Evolutionary conservation across 92 coral and sea anemone species (phyloP), one percentile per base, ranked within the genome.

Genomic region (Bergia sp.): DNA sequence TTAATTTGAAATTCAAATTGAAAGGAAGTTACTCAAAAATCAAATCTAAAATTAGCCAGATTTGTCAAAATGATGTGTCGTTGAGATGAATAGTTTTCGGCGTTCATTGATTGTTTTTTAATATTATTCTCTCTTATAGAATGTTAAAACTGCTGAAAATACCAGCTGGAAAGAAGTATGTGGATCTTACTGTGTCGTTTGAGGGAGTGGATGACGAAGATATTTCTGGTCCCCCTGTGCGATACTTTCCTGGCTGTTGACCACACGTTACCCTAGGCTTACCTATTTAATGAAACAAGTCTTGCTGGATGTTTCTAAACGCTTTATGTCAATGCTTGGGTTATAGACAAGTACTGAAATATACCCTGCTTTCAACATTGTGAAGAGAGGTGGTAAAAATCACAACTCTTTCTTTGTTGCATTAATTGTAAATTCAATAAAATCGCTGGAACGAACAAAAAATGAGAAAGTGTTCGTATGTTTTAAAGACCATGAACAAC

Each of bases 201-300:
- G 95, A 92, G 74, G 92, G 92, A 37, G 80, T 57, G 7, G 41
- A 86, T 75, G 96, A 95, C 13, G 99, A 97, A 21, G 99, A 97
- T 86, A 78, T 97, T 7, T 94, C 99, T 8, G 96, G 95, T 0
- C 99, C 99, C 57, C 99, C 99, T 13, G 94, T 97, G 81, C 92
- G 95, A 39, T 97, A 95, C 79, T 95, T 86, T 65, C 89, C 90
- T 65, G 94, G 93, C n/a, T 50, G 79, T 75, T 84, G 78, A 84
- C 79, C 64, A 5, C 74, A 61, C 37, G 37, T 29, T 73, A 66
- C 45, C 61, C 75, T 0, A 40, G 18, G 37, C 21, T 79, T 53
- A 8, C 18, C 4, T 45, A 8, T 10, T 53, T 11, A 12, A 53
- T 53, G 58, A 53, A 53, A 53, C 0, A 10, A 53, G 18, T 15